These are phyloP conservation scores for Chascanopsetta lugubris DNA, from an alignment of 2,113 vertebrate genomes.

Conservation along the genomic window DNA sequence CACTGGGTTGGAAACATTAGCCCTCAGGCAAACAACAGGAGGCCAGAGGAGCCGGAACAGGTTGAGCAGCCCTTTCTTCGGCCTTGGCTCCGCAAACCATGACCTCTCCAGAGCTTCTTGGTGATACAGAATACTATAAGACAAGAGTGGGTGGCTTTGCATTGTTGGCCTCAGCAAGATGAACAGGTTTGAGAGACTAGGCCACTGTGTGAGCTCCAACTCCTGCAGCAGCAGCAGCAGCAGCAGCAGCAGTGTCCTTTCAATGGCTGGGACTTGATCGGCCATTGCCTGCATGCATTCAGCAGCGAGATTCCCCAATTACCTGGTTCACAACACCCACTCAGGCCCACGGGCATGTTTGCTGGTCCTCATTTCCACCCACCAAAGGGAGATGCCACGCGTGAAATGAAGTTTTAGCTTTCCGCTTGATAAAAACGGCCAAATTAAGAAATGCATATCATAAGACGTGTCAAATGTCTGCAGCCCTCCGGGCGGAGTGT, in stretches of 20 bases:
- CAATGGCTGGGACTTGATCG: constrained; percentile 14
- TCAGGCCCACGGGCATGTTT: constrained; percentile 55
- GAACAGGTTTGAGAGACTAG: constrained; percentile 11
- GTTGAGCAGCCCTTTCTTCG: constrained; percentile 3
- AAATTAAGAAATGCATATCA: constrained; percentile 53
- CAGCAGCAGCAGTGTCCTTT: neutral
- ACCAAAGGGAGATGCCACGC: constrained; percentile 64
- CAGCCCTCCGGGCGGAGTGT: constrained; percentile 45
- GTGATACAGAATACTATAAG: neutral
- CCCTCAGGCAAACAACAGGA: constrained; percentile 49
- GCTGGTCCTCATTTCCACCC: constrained; percentile 54
- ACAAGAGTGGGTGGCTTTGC: neutral
- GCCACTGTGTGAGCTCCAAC: neutral
- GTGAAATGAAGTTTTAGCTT: constrained; percentile 62
- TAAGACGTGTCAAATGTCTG: constrained; percentile 23
- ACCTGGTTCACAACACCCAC: constrained; percentile 57
- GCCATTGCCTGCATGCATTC: constrained; percentile 15
- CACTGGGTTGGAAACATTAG: constrained; percentile 35
- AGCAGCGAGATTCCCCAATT: constrained; percentile 44
- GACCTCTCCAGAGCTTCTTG: neutral
- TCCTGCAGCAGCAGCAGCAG: neutral
- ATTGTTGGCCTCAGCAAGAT: constrained; percentile 1
- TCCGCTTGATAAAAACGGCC: constrained; percentile 64
- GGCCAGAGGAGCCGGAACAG: constrained; percentile 9
- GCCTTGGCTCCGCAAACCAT: constrained; percentile 9